Evolutionary conservation across 2,888 invertebrate species (phyloP).

Genomic region (Parnassius apollo): DNA sequence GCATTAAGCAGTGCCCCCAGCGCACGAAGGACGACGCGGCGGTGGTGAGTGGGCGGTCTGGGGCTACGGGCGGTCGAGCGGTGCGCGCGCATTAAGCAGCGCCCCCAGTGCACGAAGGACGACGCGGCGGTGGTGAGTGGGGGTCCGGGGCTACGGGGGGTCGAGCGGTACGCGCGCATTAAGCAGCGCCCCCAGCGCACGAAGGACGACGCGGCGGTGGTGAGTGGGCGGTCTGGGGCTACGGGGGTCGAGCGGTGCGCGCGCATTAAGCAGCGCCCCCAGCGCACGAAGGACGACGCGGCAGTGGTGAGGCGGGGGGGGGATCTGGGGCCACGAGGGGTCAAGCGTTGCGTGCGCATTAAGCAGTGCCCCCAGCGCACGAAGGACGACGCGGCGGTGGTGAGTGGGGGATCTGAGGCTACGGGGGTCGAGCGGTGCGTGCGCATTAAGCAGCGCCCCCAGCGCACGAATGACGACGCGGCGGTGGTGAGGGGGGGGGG

Average conservation of each 20-base stretch:
- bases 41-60: background rate
- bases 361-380: slow-evolving; percentile 93
- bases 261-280: slow-evolving; percentile 82
- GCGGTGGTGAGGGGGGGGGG: slow-evolving; percentile 88
- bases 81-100: slow-evolving; percentile 74
- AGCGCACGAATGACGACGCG: slow-evolving; percentile 94
- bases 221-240: slow-evolving; percentile 53
- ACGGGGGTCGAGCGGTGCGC: background rate
- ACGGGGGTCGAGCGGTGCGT: background rate
- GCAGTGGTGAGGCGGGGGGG: slow-evolving; percentile 32
- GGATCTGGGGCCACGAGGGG: background rate
- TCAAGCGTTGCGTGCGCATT: background rate
- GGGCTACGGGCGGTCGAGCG: no score
- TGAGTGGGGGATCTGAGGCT: no score
- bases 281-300: no score
- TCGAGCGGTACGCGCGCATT: background rate
- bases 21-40: slow-evolving; percentile 66
- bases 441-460: slow-evolving; percentile 95
- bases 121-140: slow-evolving; percentile 85
- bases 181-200: slow-evolving; percentile 88
- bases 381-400: no score
- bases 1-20: slow-evolving; percentile 96
- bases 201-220: slow-evolving; percentile 78
- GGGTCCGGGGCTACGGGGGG: background rate
- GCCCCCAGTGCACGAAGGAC: slow-evolving; percentile 87